phyloP scores from a whole-genome alignment of 2,797 vertebrate genomes.

The Ctenosaura bakeri region DNA sequence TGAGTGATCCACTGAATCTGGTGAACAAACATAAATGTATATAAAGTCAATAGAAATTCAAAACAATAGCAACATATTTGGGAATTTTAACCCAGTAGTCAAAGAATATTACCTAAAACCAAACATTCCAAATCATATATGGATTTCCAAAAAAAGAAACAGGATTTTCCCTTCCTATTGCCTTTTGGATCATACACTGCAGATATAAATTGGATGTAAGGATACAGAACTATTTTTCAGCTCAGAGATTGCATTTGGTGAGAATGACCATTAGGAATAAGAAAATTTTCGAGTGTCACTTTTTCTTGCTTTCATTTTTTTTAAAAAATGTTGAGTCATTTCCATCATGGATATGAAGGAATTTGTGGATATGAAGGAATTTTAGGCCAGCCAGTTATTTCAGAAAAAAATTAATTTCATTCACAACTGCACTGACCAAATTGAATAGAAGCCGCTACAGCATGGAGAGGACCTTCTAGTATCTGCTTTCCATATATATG shows the following conservation, averaged over 20 bases:
- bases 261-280: not conserved
- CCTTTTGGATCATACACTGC: not conserved
- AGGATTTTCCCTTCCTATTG: not conserved
- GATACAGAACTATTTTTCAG: not conserved
- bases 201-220: not conserved
- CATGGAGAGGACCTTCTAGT: too few species aligned
- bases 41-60: not conserved
- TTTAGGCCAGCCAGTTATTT: not conserved
- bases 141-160: not conserved
- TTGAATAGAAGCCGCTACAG: too few species aligned
- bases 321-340: not conserved
- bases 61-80: not conserved
- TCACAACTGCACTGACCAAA: too few species aligned
- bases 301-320: too few species aligned
- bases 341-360: not conserved
- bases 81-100: not conserved
- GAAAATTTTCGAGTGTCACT: too few species aligned
- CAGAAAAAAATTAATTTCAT: not conserved
- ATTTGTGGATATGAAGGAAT: too few species aligned
- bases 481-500: too few species aligned
- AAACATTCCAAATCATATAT: not conserved
- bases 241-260: not conserved
- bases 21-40: not conserved
- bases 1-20: not conserved
- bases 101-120: not conserved